Conservation (phyloP, 2,797 vertebrate species). For the Danio tinwini region DNA sequence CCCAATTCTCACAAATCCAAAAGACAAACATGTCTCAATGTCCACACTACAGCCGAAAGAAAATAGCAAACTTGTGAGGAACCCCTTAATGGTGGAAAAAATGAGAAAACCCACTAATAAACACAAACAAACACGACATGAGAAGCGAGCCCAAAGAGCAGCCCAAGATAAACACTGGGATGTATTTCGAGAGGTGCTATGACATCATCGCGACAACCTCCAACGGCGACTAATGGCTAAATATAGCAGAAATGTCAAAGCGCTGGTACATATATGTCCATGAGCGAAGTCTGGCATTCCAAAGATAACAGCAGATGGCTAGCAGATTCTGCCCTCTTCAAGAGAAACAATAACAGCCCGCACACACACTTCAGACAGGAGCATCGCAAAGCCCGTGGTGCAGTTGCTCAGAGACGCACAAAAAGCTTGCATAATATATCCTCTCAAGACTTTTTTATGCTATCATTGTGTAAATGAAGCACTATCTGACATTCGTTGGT, state of each 20-base stretch:
- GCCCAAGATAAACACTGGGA: slow-evolving; percentile 73
- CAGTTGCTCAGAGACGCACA: slow-evolving; percentile 16
- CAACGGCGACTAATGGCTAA: slow-evolving; percentile 63
- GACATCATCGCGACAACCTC: slow-evolving; percentile 75
- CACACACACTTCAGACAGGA: slow-evolving; percentile 28
- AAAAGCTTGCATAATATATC: background rate
- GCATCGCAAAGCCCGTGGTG: slow-evolving; percentile 14
- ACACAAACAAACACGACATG: slow-evolving; percentile 70
- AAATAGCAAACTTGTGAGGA: slow-evolving; percentile 22
- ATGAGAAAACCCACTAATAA: slow-evolving; percentile 57
- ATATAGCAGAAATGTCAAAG: slow-evolving; percentile 76
- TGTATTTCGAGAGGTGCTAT: slow-evolving; percentile 70
- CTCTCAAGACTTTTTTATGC: slow-evolving; percentile 43
- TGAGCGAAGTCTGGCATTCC: slow-evolving; percentile 74
- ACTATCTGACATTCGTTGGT: slow-evolving; percentile 61
- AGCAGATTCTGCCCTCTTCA: slow-evolving; percentile 62
- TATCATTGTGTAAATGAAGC: slow-evolving; percentile 59
- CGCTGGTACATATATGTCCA: slow-evolving; percentile 81
- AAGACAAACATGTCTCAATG: background rate
- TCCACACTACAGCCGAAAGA: background rate
- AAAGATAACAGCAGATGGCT: slow-evolving; percentile 75
- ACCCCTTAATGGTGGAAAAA: slow-evolving; percentile 23
- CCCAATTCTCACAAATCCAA: background rate
- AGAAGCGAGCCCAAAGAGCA: slow-evolving; percentile 62
- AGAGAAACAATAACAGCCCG: slow-evolving; percentile 56